These are phyloP conservation scores for Erpobdella octoculata DNA, from an alignment of 2,888 invertebrate species.

Conservation along the genomic window DNA sequence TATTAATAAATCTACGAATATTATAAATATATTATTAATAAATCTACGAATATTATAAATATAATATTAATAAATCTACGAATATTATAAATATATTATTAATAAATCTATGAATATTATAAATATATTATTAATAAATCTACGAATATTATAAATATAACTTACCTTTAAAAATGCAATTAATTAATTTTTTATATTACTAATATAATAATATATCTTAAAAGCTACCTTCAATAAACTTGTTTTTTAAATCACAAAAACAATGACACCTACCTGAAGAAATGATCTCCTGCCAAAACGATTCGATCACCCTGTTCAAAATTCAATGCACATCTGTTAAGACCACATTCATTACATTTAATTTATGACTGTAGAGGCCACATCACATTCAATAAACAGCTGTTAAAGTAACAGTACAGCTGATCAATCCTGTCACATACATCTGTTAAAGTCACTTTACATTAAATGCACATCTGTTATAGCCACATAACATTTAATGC, in stretches of 20 bases:
- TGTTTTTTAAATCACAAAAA: too few species aligned
- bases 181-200: background rate
- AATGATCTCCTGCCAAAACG: constrained; percentile 51
- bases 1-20: background rate
- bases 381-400: background rate
- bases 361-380: background rate
- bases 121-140: too few species aligned
- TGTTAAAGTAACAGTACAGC: background rate
- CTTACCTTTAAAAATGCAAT: background rate
- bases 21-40: background rate
- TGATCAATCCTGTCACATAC: too few species aligned
- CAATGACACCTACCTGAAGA: constrained; percentile 47
- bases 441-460: background rate
- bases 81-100: background rate
- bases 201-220: background rate
- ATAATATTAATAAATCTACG: too few species aligned
- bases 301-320: constrained; percentile 47
- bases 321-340: background rate
- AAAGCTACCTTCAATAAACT: background rate
- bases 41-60: background rate
- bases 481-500: background rate
- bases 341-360: background rate
- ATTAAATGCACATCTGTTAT: background rate
- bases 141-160: background rate
- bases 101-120: background rate